These are phyloP conservation scores for Chalcosyrphus nemorum DNA, from an alignment of 2,888 invertebrate species.

Conservation along the genomic window DNA sequence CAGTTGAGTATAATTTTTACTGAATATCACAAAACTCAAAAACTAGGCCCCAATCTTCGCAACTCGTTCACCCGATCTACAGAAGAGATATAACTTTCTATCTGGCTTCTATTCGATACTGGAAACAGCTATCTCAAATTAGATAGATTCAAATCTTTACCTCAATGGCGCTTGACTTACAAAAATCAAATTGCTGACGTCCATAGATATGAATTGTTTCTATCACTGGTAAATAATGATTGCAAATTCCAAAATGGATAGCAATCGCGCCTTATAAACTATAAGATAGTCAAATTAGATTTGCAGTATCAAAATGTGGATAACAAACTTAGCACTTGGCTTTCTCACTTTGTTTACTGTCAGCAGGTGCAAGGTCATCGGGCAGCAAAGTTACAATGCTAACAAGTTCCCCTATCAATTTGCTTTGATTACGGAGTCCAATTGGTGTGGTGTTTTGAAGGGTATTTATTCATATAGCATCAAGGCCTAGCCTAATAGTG, in stretches of 20 bases:
- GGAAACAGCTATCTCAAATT: not conserved
- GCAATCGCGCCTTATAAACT: not conserved
- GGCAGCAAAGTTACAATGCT: constrained; percentile 51
- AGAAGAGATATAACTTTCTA: not conserved
- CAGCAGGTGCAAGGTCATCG: constrained; percentile 16
- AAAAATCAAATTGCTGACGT: constrained; percentile 2
- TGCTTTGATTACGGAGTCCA: constrained; percentile 47
- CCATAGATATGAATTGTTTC: not conserved
- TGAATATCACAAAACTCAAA: too few species aligned
- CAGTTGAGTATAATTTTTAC: too few species aligned
- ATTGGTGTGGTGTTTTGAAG: constrained; percentile 71
- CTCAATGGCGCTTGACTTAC: not conserved
- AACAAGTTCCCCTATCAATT: constrained; percentile 67
- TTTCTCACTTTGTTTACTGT: not conserved
- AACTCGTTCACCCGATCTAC: not conserved
- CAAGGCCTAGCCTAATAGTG: not conserved
- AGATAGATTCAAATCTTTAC: not conserved
- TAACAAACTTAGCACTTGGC: not conserved
- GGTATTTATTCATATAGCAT: constrained; percentile 39
- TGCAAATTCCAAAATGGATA: not conserved
- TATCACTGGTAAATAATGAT: not conserved
- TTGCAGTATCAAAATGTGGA: constrained; percentile 12
- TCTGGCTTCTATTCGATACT: not conserved
- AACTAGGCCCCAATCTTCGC: not conserved
- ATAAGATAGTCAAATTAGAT: not conserved